Base-by-base conservation (phyloP, 2,113 vertebrate genomes). In the Protobothrops mucrosquamatus region DNA sequence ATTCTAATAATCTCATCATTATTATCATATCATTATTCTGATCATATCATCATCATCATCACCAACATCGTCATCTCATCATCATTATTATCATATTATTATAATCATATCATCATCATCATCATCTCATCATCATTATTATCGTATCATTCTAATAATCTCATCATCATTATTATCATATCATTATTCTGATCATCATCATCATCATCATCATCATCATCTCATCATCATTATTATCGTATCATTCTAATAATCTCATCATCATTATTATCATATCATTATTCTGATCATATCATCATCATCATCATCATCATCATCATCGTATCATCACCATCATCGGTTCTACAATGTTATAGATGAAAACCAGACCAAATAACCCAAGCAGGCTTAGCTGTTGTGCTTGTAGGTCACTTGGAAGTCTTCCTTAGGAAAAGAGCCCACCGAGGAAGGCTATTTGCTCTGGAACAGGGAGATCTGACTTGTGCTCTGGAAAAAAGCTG, bases 321-420 rank as follows among this genome's bases (percentile, higher is more conserved):
- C 4, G 15, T 22, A 64, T 64, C 57, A 89, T 24, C 26, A 90
- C 43, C 29, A 59, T 51, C 46, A 69, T 64, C 11, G 26, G 88
- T 85, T 54, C 88, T 93, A 90, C 74, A 54, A 51, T 61, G 46
- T 24, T 93, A 51, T 24, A 43, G 74, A 54, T 88, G 39, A 46
- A 64, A 86, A 89, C 87, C n/a, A 88, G 54, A 43, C 48, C 6
- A 89, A 90, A 74, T 92, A 92, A 64, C 92, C 46, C 55, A 93
- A 39, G 43, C 55, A 90, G 88, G 55, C 55, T 86, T 86, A 86
- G 74, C 29, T 39, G 48, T 93, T 90, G 88, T 90, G 88, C 88
- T 87, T 89, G 5, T 56, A 43, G 2, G 89, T 56, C 95, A 93
- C 93, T 0, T 23, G 9, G 56, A 85, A 89, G n/a, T 51, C 55